These are phyloP conservation scores for Theropithecus gelada DNA, from an alignment of 2,113 vertebrate genomes.

Conservation along the genomic window DNA sequence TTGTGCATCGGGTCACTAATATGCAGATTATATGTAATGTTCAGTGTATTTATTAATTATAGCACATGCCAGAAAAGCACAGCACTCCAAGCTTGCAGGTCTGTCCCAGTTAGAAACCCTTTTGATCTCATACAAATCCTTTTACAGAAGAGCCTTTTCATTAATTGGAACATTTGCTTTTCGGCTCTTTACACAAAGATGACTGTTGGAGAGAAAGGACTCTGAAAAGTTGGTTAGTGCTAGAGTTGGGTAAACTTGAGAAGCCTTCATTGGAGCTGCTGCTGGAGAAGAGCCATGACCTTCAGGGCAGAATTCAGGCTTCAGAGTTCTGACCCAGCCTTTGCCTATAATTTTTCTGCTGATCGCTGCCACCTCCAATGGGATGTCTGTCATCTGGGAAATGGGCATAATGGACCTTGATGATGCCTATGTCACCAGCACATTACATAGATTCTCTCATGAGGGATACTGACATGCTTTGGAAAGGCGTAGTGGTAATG, in stretches of 20 bases:
- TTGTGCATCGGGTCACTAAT: slow-evolving; percentile 68
- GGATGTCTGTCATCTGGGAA: slow-evolving; percentile 38
- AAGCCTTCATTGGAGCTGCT: background rate
- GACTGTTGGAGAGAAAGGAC: background rate
- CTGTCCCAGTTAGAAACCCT: slow-evolving; percentile 22
- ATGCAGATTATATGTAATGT: slow-evolving; percentile 62
- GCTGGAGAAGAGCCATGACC: background rate
- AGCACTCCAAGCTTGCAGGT: slow-evolving; percentile 23
- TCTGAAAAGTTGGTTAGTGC: background rate
- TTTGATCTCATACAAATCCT: slow-evolving; percentile 42
- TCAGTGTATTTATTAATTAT: slow-evolving; percentile 63
- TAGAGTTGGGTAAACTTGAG: background rate
- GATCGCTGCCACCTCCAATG: background rate
- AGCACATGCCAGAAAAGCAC: slow-evolving; percentile 43
- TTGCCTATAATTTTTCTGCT: background rate
- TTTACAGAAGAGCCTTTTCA: background rate
- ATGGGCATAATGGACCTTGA: slow-evolving; percentile 52
- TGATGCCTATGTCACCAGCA: slow-evolving; percentile 9
- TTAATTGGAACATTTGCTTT: slow-evolving; percentile 5
- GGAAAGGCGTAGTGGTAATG: background rate
- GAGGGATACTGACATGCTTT: background rate
- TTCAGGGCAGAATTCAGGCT: slow-evolving; percentile 20
- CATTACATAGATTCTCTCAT: slow-evolving; percentile 61
- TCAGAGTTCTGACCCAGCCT: background rate
- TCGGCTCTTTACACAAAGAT: background rate